Conservation (phyloP, 2,113 vertebrate species). For the Procavia capensis region DNA sequence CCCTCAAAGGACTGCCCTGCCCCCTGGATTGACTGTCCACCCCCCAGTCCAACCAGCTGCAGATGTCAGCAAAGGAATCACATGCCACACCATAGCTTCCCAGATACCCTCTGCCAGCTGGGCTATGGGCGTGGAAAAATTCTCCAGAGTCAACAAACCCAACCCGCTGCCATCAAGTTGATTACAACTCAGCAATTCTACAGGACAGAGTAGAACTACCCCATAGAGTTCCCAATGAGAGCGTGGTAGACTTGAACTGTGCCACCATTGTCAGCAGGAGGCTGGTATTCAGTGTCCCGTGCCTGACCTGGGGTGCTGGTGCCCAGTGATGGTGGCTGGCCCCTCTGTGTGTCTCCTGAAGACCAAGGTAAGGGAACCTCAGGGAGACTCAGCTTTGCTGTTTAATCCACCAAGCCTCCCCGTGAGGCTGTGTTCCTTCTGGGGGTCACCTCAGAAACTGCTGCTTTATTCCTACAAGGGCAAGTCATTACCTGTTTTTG, state of each 20-base stretch:
- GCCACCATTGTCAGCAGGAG: too few species aligned
- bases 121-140: accelerated
- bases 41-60: not conserved
- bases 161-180: too few species aligned
- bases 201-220: too few species aligned
- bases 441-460: not conserved
- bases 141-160: too few species aligned
- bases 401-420: too few species aligned
- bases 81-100: too few species aligned
- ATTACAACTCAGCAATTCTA: too few species aligned
- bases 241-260: too few species aligned
- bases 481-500: accelerated
- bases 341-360: not conserved
- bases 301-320: not conserved
- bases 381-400: not conserved
- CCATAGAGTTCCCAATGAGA: too few species aligned
- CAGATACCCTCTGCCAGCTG: accelerated
- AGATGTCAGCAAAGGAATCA: not conserved
- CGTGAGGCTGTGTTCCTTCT: not conserved
- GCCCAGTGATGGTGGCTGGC: not conserved
- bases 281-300: not conserved
- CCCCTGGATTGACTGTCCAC: not conserved
- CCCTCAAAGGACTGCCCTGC: not conserved
- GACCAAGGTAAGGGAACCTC: not conserved
- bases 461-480: not conserved